phyloP scores from a whole-genome alignment of 2,797 vertebrate species.

The Lates japonicus region DNA sequence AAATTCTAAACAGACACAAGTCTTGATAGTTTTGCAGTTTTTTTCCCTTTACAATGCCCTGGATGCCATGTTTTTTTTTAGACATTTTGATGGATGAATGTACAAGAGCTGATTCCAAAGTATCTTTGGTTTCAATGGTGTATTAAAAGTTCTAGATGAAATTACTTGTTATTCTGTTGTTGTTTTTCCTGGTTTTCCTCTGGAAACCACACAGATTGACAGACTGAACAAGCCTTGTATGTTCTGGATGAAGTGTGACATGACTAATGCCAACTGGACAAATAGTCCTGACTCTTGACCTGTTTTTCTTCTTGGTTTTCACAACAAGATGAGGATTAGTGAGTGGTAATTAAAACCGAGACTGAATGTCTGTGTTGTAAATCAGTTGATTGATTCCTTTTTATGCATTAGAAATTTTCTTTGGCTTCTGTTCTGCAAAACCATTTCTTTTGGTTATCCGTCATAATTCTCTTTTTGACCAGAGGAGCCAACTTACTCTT shows the following conservation, averaged over 20 bases:
- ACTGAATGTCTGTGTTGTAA: conserved; percentile 18
- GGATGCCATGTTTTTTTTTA: conserved; percentile 3
- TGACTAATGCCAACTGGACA: not conserved
- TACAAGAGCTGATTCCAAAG: conserved; percentile 46
- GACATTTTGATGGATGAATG: conserved; percentile 37
- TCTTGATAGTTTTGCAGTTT: not conserved
- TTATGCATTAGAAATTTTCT: conserved; percentile 16
- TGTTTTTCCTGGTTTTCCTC: not conserved
- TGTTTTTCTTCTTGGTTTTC: not conserved
- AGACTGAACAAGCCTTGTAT: not conserved
- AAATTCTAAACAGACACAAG: conserved; percentile 1
- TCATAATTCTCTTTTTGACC: conserved; percentile 15
- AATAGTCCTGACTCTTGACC: conserved; percentile 2
- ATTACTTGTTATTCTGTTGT: conserved; percentile 1
- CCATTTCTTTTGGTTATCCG: not conserved
- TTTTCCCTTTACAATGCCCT: conserved; percentile 4
- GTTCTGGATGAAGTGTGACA: not conserved
- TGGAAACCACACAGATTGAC: not conserved
- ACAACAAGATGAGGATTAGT: conserved; percentile 15
- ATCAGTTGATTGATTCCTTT: conserved; percentile 13
- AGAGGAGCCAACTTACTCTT: not conserved
- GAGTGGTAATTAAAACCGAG: conserved; percentile 6
- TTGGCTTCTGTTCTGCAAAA: conserved; percentile 22
- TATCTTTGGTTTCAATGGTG: conserved; percentile 42
- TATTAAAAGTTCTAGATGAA: conserved; percentile 63